phyloP scores from a whole-genome alignment of 1,140 invertebrate species.

The Druon quercuslanigerum region DNA sequence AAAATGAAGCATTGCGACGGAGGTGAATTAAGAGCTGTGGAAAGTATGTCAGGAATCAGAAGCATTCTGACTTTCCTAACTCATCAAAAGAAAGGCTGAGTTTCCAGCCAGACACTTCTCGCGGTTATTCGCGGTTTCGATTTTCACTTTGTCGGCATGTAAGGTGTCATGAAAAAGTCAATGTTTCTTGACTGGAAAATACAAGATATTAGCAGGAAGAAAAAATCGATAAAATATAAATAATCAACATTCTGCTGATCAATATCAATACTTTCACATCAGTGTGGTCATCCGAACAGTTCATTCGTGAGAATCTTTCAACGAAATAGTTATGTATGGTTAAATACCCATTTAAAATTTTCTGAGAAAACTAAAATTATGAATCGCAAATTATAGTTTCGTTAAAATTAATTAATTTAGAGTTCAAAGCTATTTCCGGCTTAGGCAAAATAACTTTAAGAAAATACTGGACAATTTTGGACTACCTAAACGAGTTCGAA shows the following conservation, averaged over 20 bases:
- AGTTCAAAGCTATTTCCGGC: too few species aligned
- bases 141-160: conserved; percentile 43
- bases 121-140: conserved; percentile 39
- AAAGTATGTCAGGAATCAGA: conserved; percentile 59
- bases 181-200: background rate
- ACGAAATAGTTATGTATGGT: too few species aligned
- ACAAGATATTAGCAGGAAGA: background rate
- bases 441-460: too few species aligned
- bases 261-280: too few species aligned
- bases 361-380: too few species aligned
- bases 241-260: background rate
- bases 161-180: conserved; percentile 36
- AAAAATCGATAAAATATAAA: background rate
- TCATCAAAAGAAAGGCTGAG: conserved; percentile 45
- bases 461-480: too few species aligned
- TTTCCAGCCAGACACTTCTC: conserved; percentile 43
- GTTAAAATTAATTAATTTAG: too few species aligned
- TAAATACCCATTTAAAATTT: too few species aligned
- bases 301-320: too few species aligned
- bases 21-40: conserved; percentile 38
- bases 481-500: too few species aligned
- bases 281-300: too few species aligned
- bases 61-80: conserved; percentile 55
- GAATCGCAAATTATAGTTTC: too few species aligned
- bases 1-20: conserved; percentile 31